Evolutionary conservation across 2,113 vertebrate genomes (phyloP).

Genomic region (Holacanthus passer): DNA sequence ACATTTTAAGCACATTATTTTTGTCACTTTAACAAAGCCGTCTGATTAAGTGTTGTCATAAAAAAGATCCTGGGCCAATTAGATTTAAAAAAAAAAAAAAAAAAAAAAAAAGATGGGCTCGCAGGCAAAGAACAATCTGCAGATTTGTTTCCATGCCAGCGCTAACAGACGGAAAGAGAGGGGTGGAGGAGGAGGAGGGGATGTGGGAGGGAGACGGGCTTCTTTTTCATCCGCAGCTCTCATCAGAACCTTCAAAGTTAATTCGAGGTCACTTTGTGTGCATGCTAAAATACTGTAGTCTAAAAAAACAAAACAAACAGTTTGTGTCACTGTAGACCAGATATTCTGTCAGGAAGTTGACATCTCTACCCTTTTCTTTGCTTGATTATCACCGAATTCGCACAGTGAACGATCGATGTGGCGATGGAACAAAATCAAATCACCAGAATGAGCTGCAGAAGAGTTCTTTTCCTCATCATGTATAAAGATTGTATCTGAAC

Average conservation of each 20-base stretch:
- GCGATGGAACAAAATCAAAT: conserved; percentile 29
- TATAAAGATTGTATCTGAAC: conserved; percentile 39
- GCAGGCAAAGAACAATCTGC: conserved; percentile 72
- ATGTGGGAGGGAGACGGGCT: conserved; percentile 1
- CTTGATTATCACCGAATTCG: conserved; percentile 33
- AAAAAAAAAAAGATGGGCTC: conserved; percentile 56
- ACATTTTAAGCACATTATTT: conserved; percentile 72
- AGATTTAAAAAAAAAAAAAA: conserved; percentile 69
- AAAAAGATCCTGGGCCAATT: conserved; percentile 78
- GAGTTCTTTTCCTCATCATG: conserved; percentile 19
- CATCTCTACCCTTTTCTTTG: not conserved
- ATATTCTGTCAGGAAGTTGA: not conserved
- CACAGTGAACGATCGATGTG: not conserved
- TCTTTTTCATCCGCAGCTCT: conserved; percentile 45
- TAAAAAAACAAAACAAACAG: conserved; percentile 7
- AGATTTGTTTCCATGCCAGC: conserved; percentile 67
- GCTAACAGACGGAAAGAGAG: conserved; percentile 61
- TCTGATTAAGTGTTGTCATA: conserved; percentile 83
- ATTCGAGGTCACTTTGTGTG: conserved; percentile 66
- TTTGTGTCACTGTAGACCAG: conserved; percentile 21
- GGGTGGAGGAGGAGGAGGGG: conserved; percentile 13
- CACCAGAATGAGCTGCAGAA: conserved; percentile 16
- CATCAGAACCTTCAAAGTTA: conserved; percentile 65
- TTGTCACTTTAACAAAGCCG: conserved; percentile 80
- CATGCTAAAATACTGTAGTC: conserved; percentile 14